Conservation (phyloP, 1,140 invertebrate species). For the Orchestia grillus region DNA sequence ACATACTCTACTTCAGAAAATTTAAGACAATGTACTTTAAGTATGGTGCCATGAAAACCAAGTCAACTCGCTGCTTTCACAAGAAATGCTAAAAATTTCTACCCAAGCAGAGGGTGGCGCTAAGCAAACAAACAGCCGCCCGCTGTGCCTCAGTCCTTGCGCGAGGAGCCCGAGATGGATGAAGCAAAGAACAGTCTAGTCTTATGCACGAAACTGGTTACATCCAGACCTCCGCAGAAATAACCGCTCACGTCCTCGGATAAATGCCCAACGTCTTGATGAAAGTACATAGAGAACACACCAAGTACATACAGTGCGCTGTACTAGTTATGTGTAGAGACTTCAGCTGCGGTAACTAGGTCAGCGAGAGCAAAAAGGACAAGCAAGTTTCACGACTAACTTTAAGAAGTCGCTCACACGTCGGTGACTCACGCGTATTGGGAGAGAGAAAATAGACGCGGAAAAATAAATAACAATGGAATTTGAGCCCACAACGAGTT, state of each 20-base stretch:
- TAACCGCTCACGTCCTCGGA: neutral
- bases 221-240: neutral
- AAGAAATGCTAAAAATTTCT: neutral
- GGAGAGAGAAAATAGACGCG: neutral
- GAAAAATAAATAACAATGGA: neutral
- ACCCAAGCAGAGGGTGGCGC: neutral
- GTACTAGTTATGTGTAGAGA: neutral
- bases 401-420: neutral
- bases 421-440: neutral
- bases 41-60: neutral
- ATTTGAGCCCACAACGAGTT: neutral
- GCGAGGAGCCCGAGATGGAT: neutral
- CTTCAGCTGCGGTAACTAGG: neutral
- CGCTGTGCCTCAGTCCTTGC: neutral
- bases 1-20: neutral
- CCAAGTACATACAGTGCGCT: no score
- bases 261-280: neutral
- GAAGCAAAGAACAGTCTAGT: slow-evolving; percentile 7
- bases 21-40: neutral
- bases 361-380: neutral
- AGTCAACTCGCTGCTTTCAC: neutral
- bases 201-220: neutral
- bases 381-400: neutral
- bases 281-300: neutral
- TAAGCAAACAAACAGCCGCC: neutral